phyloP scores from a whole-genome alignment of 2,888 invertebrate species.

The Leptura quadrifasciata region DNA sequence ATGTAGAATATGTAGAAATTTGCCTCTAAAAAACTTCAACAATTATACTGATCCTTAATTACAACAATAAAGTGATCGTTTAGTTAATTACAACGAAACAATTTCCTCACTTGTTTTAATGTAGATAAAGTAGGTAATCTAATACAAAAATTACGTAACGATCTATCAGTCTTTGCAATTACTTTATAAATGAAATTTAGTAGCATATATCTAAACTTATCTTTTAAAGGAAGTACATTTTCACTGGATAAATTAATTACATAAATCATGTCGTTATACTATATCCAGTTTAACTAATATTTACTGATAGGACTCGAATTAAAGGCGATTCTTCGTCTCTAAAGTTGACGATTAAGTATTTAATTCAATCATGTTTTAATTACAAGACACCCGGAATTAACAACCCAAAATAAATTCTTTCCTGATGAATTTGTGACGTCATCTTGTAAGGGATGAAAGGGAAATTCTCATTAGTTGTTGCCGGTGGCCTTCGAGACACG shows the following conservation, averaged over 20 bases:
- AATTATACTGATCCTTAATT: neutral
- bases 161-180: neutral
- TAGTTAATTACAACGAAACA: neutral
- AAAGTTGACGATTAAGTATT: neutral
- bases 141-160: neutral
- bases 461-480: constrained; percentile 19
- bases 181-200: neutral
- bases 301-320: neutral
- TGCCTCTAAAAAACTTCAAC: no score
- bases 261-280: neutral
- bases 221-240: neutral
- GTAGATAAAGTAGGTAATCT: neutral
- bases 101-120: neutral
- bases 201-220: neutral
- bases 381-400: constrained; percentile 3
- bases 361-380: constrained; percentile 15
- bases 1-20: no score
- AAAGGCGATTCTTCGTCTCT: neutral
- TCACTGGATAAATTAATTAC: neutral
- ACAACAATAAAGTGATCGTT: neutral
- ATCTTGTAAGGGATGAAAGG: constrained; percentile 18
- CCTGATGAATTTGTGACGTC: constrained; percentile 18
- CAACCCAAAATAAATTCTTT: constrained; percentile 11
- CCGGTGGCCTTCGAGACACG: neutral
- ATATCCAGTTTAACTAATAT: neutral